A percentile compares a stretch with the other conserved stretches of the same genome.
Conservation (phyloP, 2,797 vertebrate species). For the Danio choprae region DNA sequence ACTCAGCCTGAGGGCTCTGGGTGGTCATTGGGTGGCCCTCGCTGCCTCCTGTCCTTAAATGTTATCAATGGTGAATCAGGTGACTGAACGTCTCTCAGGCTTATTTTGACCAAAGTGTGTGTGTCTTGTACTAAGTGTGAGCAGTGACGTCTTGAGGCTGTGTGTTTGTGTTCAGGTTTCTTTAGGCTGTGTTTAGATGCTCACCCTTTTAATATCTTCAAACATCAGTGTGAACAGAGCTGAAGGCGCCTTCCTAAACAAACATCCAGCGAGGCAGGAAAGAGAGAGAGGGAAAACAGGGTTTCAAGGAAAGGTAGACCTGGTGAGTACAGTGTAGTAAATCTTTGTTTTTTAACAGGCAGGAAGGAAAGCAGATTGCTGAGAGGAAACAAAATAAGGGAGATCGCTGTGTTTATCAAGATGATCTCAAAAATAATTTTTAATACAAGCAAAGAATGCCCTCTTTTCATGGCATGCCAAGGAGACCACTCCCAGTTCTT, state of each 20-base stretch:
- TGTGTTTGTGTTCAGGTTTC: not conserved
- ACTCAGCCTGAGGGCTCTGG: conserved; percentile 11
- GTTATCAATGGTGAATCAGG: conserved; percentile 25
- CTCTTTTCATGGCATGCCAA: conserved; percentile 20
- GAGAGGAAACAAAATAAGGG: conserved; percentile 24
- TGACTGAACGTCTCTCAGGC: not conserved
- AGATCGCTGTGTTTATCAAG: conserved; percentile 20
- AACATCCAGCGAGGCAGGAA: conserved; percentile 21
- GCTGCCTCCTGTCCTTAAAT: conserved; percentile 19
- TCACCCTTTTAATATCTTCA: conserved; percentile 26
- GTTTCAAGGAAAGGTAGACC: conserved; percentile 3
- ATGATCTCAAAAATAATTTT: not conserved
- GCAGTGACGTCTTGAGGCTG: conserved; percentile 8
- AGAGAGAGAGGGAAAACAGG: not conserved
- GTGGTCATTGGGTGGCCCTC: conserved; percentile 2
- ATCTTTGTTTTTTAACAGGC: conserved; percentile 36
- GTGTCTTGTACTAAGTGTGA: conserved; percentile 14
- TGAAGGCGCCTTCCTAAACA: conserved; percentile 28
- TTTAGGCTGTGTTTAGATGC: conserved; percentile 19
- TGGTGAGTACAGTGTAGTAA: conserved; percentile 23
- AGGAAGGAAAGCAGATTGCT: conserved; percentile 38
- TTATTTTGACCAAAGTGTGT: not conserved
- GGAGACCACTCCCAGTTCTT: not conserved
- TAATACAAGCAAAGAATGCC: conserved; percentile 15
- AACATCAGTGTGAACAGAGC: conserved; percentile 15